Evolutionary conservation across 2,888 invertebrate species (phyloP).

Genomic region (Neoaliturus tenellus): DNA sequence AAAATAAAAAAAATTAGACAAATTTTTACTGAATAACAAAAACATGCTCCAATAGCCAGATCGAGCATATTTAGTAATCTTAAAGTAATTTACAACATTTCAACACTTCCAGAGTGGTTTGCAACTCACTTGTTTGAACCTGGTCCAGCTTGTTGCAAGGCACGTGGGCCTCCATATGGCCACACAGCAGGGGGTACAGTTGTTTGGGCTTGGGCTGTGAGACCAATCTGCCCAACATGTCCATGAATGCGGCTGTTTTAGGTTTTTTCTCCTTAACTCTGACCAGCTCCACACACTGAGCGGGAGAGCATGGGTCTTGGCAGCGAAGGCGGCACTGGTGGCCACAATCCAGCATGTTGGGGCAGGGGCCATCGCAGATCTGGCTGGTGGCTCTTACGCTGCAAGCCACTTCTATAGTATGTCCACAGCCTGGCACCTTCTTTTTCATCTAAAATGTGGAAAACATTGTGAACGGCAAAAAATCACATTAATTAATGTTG

Average conservation of each 20-base stretch:
- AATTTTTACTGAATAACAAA: too few species aligned
- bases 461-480: too few species aligned
- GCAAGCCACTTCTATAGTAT: background rate
- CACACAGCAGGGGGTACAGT: background rate
- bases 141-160: constrained; percentile 6
- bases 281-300: background rate
- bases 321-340: constrained; percentile 35
- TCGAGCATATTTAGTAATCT: too few species aligned
- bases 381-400: background rate
- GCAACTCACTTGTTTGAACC: background rate
- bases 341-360: constrained; percentile 10
- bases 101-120: too few species aligned
- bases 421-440: constrained; percentile 1
- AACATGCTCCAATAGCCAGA: too few species aligned
- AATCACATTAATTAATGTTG: too few species aligned
- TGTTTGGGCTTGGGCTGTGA: background rate
- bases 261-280: background rate
- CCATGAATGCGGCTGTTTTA: background rate
- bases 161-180: background rate
- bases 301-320: background rate
- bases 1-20: too few species aligned
- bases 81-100: too few species aligned
- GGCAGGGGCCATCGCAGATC: background rate
- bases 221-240: background rate
- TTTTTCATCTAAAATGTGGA: constrained; percentile 7